Conservation (phyloP, 1,140 invertebrate species). For the Kradibia gibbosae region DNA sequence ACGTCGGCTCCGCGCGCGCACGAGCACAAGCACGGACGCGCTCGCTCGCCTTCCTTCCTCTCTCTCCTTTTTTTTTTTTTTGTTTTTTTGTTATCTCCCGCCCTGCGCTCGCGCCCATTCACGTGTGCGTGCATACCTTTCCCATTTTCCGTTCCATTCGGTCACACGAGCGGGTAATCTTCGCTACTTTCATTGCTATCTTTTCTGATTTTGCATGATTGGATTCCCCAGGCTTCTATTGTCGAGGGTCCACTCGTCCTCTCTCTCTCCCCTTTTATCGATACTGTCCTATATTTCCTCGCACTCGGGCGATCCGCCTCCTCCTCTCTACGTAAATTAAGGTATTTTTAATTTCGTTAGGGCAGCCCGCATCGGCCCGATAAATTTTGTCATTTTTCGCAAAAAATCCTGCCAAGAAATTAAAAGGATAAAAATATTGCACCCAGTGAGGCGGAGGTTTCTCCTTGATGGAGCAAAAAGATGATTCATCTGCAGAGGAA, state of each 20-base stretch:
- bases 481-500: conserved; percentile 40
- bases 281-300: neutral
- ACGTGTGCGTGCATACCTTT: conserved; percentile 45
- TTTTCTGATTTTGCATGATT: conserved; percentile 42
- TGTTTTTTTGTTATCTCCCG: too few relatives aligned
- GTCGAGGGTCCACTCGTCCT: neutral
- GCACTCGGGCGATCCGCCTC: neutral
- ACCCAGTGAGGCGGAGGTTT: conserved; percentile 6
- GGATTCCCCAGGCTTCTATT: conserved; percentile 31
- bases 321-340: neutral
- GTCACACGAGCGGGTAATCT: neutral
- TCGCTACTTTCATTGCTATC: conserved; percentile 39
- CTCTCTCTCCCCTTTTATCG: too few relatives aligned
- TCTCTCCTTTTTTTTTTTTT: too few relatives aligned
- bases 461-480: conserved; percentile 30
- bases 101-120: too few relatives aligned
- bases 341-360: neutral
- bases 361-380: neutral
- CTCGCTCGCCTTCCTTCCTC: conserved; percentile 44
- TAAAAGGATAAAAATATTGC: neutral
- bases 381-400: neutral
- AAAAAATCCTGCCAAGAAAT: neutral
- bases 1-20: too few relatives aligned
- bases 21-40: too few relatives aligned
- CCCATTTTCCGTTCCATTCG: conserved; percentile 37